Evolutionary conservation across 2,888 invertebrate genomes (phyloP).

Genomic region (Tubulanus polymorphus): DNA sequence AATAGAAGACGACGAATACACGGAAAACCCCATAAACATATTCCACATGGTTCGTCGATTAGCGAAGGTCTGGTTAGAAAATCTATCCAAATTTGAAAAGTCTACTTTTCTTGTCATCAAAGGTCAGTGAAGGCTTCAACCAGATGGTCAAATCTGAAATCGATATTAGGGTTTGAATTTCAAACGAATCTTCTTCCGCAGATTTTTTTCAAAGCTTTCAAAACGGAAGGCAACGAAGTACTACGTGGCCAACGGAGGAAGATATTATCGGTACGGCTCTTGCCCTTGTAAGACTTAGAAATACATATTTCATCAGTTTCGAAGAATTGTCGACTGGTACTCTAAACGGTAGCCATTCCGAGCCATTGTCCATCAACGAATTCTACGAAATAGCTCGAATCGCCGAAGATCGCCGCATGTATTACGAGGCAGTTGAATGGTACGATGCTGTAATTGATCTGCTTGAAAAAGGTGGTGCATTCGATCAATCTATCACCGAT

Average conservation of each 20-base stretch:
- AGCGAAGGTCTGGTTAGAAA: neutral
- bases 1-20: too few relatives aligned
- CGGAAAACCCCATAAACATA: neutral
- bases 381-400: neutral
- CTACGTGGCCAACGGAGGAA: neutral
- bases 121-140: too few relatives aligned
- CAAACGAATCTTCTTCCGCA: too few relatives aligned
- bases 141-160: too few relatives aligned
- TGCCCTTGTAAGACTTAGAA: neutral
- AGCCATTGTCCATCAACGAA: neutral
- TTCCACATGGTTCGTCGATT: neutral
- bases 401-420: neutral
- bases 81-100: too few relatives aligned
- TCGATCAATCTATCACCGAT: neutral
- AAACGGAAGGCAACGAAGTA: too few relatives aligned
- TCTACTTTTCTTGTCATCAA: too few relatives aligned
- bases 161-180: too few relatives aligned
- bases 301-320: neutral
- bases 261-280: neutral
- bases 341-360: neutral
- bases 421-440: neutral
- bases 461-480: neutral
- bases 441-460: neutral
- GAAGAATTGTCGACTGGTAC: neutral
- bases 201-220: too few relatives aligned